A percentile compares a stretch with the other conserved stretches of the same genome.
Evolutionary conservation across 2,797 vertebrate genomes (phyloP).

Genomic region (Siniperca undulata): DNA sequence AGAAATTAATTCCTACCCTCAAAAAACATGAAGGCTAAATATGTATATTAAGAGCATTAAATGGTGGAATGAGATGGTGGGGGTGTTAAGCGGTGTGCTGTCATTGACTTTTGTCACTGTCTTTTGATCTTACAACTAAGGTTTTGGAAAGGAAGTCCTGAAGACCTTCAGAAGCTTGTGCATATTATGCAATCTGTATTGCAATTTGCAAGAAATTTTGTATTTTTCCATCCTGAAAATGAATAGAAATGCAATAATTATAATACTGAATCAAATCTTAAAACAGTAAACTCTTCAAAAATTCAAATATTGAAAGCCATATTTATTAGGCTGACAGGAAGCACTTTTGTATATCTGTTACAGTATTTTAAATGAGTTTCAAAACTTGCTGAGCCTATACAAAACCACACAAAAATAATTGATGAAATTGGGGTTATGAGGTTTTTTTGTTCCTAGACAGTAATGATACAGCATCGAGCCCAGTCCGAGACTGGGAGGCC

Average conservation of each 20-base stretch:
- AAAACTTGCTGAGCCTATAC: background rate
- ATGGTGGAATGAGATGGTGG: background rate
- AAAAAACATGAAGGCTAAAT: background rate
- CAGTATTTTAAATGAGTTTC: background rate
- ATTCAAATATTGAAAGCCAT: background rate
- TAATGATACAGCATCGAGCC: conserved; percentile 39
- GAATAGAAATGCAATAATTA: background rate
- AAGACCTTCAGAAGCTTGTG: background rate
- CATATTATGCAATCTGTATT: background rate
- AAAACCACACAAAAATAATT: background rate
- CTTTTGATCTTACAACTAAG: background rate
- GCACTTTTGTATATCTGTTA: background rate
- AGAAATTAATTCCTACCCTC: background rate
- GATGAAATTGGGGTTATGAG: background rate
- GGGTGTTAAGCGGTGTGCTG: background rate
- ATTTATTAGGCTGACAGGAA: background rate
- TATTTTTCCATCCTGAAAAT: background rate
- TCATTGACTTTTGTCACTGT: background rate
- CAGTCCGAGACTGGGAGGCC: conserved; percentile 51
- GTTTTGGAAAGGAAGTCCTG: background rate
- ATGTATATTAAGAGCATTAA: background rate
- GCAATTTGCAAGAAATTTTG: background rate
- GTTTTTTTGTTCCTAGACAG: conserved; percentile 11
- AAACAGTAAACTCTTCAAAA: background rate
- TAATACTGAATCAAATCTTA: background rate